Conservation (phyloP, 2,888 invertebrate species). For the Apamea anceps region DNA sequence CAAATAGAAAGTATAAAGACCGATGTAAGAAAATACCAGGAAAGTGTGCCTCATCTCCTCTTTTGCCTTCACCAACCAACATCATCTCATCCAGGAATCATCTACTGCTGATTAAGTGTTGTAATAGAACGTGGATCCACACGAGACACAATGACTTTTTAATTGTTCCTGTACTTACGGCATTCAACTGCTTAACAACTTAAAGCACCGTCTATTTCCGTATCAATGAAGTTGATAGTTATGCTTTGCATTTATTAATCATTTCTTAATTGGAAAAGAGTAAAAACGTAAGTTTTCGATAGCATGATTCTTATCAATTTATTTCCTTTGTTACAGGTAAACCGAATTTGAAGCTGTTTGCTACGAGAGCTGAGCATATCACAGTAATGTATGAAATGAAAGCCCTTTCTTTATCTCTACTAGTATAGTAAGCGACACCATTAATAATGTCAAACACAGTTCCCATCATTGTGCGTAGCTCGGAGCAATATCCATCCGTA, state of each 20-base stretch:
- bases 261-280: neutral
- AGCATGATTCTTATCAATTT: conserved; percentile 1
- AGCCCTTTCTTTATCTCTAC: neutral
- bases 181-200: neutral
- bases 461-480: conserved; percentile 22
- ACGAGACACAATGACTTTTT: neutral
- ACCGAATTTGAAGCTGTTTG: neutral
- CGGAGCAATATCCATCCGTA: conserved; percentile 48
- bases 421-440: conserved; percentile 5
- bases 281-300: neutral
- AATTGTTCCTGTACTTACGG: neutral
- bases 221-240: neutral
- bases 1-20: no score
- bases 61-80: neutral
- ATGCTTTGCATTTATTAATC: neutral
- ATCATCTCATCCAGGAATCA: neutral
- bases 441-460: conserved; percentile 52
- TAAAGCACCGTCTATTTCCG: neutral
- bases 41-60: neutral
- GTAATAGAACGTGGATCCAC: neutral
- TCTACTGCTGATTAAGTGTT: neutral
- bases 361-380: neutral
- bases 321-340: conserved; percentile 61
- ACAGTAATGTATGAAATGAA: neutral
- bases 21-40: no score